phyloP scores from a whole-genome alignment of 2,797 vertebrate genomes.

The Mallotus villosus region DNA sequence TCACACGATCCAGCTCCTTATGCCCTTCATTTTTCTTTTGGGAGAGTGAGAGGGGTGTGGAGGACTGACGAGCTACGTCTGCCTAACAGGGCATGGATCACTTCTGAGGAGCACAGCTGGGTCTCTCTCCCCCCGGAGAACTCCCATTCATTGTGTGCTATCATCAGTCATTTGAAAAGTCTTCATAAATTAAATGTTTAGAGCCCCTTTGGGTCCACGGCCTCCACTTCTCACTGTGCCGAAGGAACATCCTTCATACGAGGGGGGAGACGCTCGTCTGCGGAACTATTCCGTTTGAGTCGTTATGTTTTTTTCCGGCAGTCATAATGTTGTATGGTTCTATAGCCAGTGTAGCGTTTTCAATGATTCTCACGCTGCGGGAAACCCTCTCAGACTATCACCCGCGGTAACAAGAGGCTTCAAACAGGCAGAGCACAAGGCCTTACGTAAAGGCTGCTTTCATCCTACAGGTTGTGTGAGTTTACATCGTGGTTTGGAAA shows the following conservation, averaged over 20 bases:
- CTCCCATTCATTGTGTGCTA: constrained; percentile 50
- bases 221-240: constrained; percentile 26
- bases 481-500: no score
- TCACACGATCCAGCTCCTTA: not conserved
- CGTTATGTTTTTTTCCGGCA: constrained; percentile 9
- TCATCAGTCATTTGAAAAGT: constrained; percentile 60
- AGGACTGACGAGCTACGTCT: constrained; percentile 50
- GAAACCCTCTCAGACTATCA: not conserved
- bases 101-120: constrained; percentile 59
- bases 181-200: constrained; percentile 60
- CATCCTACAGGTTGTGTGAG: no score
- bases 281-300: constrained; percentile 4
- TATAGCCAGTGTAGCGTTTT: not conserved
- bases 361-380: not conserved
- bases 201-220: constrained; percentile 45
- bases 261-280: not conserved
- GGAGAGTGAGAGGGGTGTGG: constrained; percentile 26
- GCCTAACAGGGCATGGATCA: constrained; percentile 54
- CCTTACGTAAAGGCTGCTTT: no score
- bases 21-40: constrained; percentile 8
- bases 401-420: not conserved
- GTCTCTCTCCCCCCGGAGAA: constrained; percentile 47
- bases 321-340: not conserved
- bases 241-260: constrained; percentile 8
- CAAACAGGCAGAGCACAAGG: no score